Evolutionary conservation across 1,140 invertebrate species (phyloP), one percentile per base, ranked within the genome.

Genomic region (Melanaphis sacchari): DNA sequence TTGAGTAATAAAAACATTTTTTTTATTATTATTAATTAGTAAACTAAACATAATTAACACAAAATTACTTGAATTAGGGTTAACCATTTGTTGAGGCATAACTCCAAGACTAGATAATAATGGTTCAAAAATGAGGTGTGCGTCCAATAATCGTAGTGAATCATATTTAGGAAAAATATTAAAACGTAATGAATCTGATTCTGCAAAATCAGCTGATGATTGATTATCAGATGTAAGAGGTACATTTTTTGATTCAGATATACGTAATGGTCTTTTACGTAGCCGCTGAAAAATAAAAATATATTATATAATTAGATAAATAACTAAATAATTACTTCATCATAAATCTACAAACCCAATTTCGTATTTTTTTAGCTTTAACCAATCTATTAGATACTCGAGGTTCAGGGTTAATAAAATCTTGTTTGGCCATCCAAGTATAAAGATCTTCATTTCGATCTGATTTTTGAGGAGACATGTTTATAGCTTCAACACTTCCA

Each of bases 371-470:
- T 93, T 93, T 93, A 11, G 91, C 81, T 85, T 93, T 93, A n/a
- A n/a, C 38, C 46, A 93, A 41, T 26, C 76, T 93, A 84, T 40
- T 93, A n/a, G 41, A 26, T 40, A 49, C 36, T 52, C 38, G 43
- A 41, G 93, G 31, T 24, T 94, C 93, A 36, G 66, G 36, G 41
- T 94, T 91, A 36, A 88, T 91, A 94, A 96, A 96, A 94, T 97
- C 96, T 95, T 99, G 98, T 94, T 98, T 98, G 0, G 98, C 97
- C 98, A 99, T 99, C 98, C 98, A 99, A 94, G 97, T 98, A 95
- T 99, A 99, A 59, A 99, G 95, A 95, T 98, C 98, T 95, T 99
- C 98, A n/a, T 97, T 96, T 15, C 96, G 95, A 93, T 95, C 95
- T 40, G 95, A 95, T 90, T 93, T 94, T 76, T 91, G 93, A 2